Base-by-base conservation (phyloP, 2,888 invertebrate genomes). In the Agrotis ipsilon region DNA sequence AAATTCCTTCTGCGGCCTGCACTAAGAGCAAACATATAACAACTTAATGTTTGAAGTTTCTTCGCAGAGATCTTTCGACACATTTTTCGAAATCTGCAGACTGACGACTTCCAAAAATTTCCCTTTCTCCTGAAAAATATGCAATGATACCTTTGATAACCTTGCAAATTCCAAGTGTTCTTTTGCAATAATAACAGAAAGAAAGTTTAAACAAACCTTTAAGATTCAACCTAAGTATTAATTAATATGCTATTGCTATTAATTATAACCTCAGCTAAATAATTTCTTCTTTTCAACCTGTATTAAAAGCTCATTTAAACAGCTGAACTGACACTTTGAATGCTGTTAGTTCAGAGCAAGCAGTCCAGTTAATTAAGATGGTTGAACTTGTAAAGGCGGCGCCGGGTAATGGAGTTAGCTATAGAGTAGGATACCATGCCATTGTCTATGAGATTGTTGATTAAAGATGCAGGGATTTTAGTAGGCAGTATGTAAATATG, bases 221-320 rank as follows among this genome's bases (percentile, higher is more conserved):
- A 58, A 46, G 13, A 63, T 43, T 43, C 21, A 24, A 14, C 18
- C 18, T 32, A 65, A 27, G 4, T 54, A 27, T 18, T 18, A 18
- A 27, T 27, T 24, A 54, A 54, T 52, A 66, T 39, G 24, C 54
- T n/a, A n/a, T n/a, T n/a, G n/a, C n/a, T n/a, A n/a, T n/a, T n/a
- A n/a, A n/a, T n/a, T n/a, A n/a, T n/a, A 60, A 75, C 51, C 63
- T 75, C 57, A 52, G 75, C 60, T 6, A 60, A 68, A 80, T 16
- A 49, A 54, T 39, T 49, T 46, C 54, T 64, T 45, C 27, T 21
- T 21, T 39, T 59, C 7, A 19, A 43, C 57, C 32, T 52, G 57
- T 55, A n/a, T n/a, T n/a, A 55, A 74, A 75, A 64, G 45, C 49
- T 27, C 51, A 58, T 48, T 75, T 61, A 51, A 75, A 49, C 21